Conservation (phyloP, 2,113 vertebrate genomes). For the Passerina amoena region DNA sequence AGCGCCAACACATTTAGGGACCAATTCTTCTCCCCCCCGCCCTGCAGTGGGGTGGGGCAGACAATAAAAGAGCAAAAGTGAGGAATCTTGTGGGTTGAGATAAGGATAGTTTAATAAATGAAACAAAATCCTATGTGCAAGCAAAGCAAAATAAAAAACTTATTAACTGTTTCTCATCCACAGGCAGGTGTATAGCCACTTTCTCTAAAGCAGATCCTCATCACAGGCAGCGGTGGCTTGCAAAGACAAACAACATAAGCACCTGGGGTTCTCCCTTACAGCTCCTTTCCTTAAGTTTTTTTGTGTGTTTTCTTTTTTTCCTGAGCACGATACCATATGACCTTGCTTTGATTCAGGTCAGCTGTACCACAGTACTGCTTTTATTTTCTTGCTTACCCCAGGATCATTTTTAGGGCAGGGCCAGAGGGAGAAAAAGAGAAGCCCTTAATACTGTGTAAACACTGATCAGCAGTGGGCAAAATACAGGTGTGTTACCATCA, state of each 20-base stretch:
- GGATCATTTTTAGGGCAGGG: neutral
- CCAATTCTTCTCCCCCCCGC: neutral
- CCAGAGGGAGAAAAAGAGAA: neutral
- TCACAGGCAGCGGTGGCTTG: neutral
- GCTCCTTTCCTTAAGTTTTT: neutral
- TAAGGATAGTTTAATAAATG: neutral
- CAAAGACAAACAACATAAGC: neutral
- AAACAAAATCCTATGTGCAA: neutral
- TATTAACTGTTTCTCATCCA: neutral
- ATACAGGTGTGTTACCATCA: neutral
- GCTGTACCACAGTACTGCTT: neutral
- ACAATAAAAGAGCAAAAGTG: neutral
- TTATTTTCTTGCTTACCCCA: neutral
- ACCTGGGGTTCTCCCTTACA: neutral
- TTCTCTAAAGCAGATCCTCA: neutral
- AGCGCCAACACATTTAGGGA: neutral
- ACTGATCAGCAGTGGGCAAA: neutral
- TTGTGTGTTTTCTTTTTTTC: neutral
- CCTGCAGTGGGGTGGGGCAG: accelerated
- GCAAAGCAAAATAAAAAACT: neutral
- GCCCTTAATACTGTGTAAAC: neutral
- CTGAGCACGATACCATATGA: neutral
- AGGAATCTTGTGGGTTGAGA: neutral
- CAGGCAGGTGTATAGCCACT: neutral
- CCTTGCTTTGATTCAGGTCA: neutral